Evolutionary conservation across 64 coral and sea anemone species (phyloP), one percentile per base, ranked within the genome.

Genomic region (Cladopsammia gracilis): DNA sequence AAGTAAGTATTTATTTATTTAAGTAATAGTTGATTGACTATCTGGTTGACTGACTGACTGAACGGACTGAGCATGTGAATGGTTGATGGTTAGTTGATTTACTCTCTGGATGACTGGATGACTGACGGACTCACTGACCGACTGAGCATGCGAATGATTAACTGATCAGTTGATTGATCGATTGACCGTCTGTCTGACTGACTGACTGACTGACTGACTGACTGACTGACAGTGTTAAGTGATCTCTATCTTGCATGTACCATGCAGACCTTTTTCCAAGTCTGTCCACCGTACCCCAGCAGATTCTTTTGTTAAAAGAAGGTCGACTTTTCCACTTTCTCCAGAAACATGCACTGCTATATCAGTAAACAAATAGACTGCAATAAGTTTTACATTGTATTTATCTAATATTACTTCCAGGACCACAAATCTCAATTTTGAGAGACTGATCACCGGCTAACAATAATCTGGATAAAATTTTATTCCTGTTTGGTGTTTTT

Each of bases 291-390:
- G 60, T 42, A 90, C 89, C 61, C 91, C 95, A 45, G 72, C 71
- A 14, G 78, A 62, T 59, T 79, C 87, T 86, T 96, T 96, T 1
- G 95, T 96, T 25, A 96, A 81, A 73, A 96, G 89, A 79, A 96
- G 62, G 65, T 96, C 95, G 15, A 93, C 79, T 86, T 96, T 96
- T 7, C 91, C 95, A 24, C 62, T 86, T 20, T 90, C 91, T 45
- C 79, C 51, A 58, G 87, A 83, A 62, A 90, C 12, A 20, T 91
- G 95, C 11, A 96, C 95, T 96, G 58, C 58, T n/a, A 25, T 10
- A 45, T 13, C 15, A 75, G 10, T 66, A 48, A 9, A 43, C 12
- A 87, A 65, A n/a, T 10, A 50, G 61, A 64, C 8, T 34, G 34
- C 13, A 64, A 48, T 10, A 11, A 53, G 5, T 72, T 2, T 46